Evolutionary conservation across 53 echinoderm and acorn worm species (phyloP), one percentile per base, ranked within the genome.

Genomic region (Crossaster papposus): DNA sequence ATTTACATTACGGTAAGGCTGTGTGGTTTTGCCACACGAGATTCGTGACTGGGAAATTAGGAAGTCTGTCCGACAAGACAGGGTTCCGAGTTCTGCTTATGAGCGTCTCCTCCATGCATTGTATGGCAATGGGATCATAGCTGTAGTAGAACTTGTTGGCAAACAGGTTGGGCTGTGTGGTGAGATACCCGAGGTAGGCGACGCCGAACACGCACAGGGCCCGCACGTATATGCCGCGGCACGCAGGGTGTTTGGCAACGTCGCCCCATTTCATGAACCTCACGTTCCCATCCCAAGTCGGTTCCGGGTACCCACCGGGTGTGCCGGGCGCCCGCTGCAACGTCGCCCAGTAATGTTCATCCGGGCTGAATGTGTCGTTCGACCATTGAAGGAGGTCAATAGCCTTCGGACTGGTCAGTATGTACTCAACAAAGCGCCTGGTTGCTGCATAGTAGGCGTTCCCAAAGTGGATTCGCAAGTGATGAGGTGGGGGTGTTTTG

Each of bases 211-310:
- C 90, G 72, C 99, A 99, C 2, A 99, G 89, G 0, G 62, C 91
- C 30, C 95, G 71, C 12, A 95, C 93, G 77, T 94, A 93, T 81
- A 92, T 96, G 3, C 99, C 99, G 37, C 81, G 81, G 51, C 99
- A 99, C n/a, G 80, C 17, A 20, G 94, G 97, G 72, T 96, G 94
- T 14, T 17, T 84, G 24, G 77, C 88, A 14, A 91, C 84, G 63
- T 96, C 96, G 2, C 81, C 92, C 99, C 99, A 98, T 58, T 98
- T 98, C 92, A 96, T 96, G 36, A 95, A 96, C 36, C 99, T 83
- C 17, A 95, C 93, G 73, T 93, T 94, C 51, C 85, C 90, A 64
- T 95, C 96, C 99, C 96, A 94, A 4, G 96, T 96, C 12, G 93
- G 64, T 18, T 94, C 83, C 4, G 91, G 83, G 80, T 91, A 93